These are phyloP conservation scores for Mico argentatus DNA, from an alignment of 2,797 vertebrate species.

Conservation along the genomic window DNA sequence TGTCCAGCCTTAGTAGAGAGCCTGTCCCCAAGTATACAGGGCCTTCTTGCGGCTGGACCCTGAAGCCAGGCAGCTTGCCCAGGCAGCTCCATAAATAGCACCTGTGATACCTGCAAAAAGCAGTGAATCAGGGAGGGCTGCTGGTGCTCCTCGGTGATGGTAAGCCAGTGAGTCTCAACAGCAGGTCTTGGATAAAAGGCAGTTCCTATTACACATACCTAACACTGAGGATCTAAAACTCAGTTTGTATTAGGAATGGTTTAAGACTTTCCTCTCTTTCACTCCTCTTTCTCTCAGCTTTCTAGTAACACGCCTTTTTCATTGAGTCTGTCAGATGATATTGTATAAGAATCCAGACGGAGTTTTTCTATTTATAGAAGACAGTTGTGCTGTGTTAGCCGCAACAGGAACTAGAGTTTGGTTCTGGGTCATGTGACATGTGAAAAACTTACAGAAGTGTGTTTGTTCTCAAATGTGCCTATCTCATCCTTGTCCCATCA, in stretches of 20 bases:
- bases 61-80: slow-evolving; percentile 14
- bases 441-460: slow-evolving; percentile 45
- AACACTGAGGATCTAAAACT: not conserved
- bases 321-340: slow-evolving; percentile 50
- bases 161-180: not conserved
- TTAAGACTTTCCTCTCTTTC: not conserved
- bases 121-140: not conserved
- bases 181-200: not conserved
- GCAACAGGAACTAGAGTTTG: not conserved
- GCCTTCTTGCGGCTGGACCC: slow-evolving; percentile 72
- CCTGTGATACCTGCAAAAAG: not conserved
- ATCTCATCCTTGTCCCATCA: not conserved
- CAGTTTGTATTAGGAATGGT: not conserved
- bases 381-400: slow-evolving; percentile 30
- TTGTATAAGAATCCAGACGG: slow-evolving; percentile 33
- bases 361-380: slow-evolving; percentile 66
- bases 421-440: not conserved
- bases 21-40: not conserved
- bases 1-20: not conserved
- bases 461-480: not conserved
- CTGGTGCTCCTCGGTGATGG: not conserved
- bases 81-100: slow-evolving; percentile 80
- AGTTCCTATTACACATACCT: not conserved
- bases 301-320: not conserved
- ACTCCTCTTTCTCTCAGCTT: not conserved